These are phyloP conservation scores for Picathartes gymnocephalus DNA, from an alignment of 2,113 vertebrate species.

Conservation along the genomic window DNA sequence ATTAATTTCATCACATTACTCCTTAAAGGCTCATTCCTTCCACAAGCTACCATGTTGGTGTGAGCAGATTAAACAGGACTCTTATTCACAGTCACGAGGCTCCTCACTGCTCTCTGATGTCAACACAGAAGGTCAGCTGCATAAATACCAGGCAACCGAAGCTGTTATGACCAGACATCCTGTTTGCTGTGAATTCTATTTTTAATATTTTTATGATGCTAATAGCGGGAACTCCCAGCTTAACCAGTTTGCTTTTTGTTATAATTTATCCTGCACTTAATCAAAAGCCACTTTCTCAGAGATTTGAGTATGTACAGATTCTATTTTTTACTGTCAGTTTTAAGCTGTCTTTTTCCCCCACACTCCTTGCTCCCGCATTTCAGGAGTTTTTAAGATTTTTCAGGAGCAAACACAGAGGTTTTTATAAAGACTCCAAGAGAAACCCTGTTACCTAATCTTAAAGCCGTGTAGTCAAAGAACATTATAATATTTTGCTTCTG, in stretches of 20 bases:
- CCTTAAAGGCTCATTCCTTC: neutral
- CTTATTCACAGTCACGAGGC: neutral
- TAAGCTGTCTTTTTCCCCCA: neutral
- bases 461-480: neutral
- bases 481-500: neutral
- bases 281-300: neutral
- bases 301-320: neutral
- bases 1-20: neutral
- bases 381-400: neutral
- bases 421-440: neutral
- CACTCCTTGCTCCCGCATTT: neutral
- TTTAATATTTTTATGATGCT: neutral
- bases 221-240: neutral
- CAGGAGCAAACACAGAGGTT: neutral
- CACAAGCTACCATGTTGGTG: neutral
- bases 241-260: neutral
- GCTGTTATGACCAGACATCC: slow-evolving; percentile 10
- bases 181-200: slow-evolving; percentile 28
- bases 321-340: neutral
- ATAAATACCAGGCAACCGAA: neutral
- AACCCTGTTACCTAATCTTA: neutral
- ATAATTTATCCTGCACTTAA: neutral
- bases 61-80: neutral
- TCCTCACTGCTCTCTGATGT: neutral
- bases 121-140: neutral